These are phyloP conservation scores for Tetramorium simillimum DNA, from an alignment of 1,140 invertebrate species.

Conservation along the genomic window DNA sequence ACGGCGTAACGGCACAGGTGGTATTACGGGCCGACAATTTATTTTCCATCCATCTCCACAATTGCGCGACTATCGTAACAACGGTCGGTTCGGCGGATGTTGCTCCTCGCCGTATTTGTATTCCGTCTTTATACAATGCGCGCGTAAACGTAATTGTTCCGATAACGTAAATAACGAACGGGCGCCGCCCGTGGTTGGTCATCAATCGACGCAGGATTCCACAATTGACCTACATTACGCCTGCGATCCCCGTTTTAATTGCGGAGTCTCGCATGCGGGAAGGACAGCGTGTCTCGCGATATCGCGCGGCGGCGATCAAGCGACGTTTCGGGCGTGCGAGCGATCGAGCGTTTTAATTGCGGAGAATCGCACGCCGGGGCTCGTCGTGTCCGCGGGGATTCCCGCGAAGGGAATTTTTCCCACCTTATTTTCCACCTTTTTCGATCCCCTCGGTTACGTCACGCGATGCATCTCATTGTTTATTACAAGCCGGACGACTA, in stretches of 20 bases:
- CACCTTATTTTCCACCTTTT: background rate
- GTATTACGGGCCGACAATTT: conserved; percentile 15
- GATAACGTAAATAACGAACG: conserved; percentile 44
- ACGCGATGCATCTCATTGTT: conserved; percentile 25
- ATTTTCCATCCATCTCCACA: conserved; percentile 49
- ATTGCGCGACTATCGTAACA: conserved; percentile 47
- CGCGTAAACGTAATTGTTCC: conserved; percentile 28
- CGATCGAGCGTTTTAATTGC: background rate
- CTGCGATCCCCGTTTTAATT: conserved; percentile 37
- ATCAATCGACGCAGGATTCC: no score
- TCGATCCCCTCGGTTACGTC: background rate
- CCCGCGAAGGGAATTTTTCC: background rate
- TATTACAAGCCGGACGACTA: background rate
- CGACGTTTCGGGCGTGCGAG: background rate
- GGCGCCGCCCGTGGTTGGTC: background rate
- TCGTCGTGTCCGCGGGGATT: background rate
- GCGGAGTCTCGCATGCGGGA: background rate
- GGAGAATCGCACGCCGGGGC: background rate
- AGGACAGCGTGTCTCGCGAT: background rate
- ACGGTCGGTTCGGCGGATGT: background rate
- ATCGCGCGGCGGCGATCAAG: background rate
- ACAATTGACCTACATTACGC: conserved; percentile 13
- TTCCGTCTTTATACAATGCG: conserved; percentile 36
- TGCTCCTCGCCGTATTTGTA: conserved; percentile 13
- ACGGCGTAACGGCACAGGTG: background rate